Evolutionary conservation across 2,797 vertebrate genomes (phyloP).

Genomic region (Cyclopterus lumpus): DNA sequence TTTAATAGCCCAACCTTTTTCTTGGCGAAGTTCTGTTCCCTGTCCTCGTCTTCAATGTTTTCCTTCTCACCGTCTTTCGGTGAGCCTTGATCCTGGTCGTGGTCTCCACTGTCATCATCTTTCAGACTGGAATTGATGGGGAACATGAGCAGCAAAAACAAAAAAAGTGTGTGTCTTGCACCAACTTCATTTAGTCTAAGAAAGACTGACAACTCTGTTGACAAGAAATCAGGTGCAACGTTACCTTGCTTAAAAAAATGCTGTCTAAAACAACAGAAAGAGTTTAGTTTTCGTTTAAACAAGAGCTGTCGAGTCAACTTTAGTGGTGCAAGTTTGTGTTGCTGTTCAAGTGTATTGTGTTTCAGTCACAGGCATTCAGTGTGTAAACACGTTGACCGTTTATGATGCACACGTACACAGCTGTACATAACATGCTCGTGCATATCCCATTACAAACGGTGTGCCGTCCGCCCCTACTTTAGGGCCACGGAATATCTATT

Average conservation of each 20-base stretch:
- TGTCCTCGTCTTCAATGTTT: constrained; percentile 84
- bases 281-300: background rate
- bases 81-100: constrained; percentile 87
- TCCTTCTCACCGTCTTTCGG: constrained; percentile 88
- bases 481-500: constrained; percentile 15
- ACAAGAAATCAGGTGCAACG: background rate
- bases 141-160: constrained; percentile 4
- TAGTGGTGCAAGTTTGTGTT: background rate
- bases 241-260: background rate
- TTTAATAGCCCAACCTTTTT: constrained; percentile 73
- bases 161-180: background rate
- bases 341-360: background rate
- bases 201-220: background rate
- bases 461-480: background rate
- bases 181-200: background rate
- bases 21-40: constrained; percentile 78
- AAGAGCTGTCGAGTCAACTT: background rate
- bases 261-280: background rate
- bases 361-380: background rate
- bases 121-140: constrained; percentile 78
- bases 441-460: background rate
- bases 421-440: background rate
- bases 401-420: background rate
- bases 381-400: no score
- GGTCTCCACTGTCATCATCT: constrained; percentile 90